These are phyloP conservation scores for Stegophylla sp. DNA, from an alignment of 2,888 invertebrate genomes.

Conservation along the genomic window DNA sequence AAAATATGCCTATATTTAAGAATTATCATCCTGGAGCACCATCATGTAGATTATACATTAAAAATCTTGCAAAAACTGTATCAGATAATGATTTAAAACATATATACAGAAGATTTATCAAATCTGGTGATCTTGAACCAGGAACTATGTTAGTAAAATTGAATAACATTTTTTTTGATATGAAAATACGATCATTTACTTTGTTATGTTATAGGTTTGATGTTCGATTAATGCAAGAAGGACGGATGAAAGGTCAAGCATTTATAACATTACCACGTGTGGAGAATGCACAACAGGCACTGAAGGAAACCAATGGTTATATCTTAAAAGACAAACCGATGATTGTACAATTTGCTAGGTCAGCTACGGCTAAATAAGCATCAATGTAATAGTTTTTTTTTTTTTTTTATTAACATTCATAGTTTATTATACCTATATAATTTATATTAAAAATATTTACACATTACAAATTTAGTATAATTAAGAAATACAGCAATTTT, in stretches of 20 bases:
- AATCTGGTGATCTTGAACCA: slow-evolving; percentile 65
- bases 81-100: slow-evolving; percentile 76
- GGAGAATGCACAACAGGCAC: slow-evolving; percentile 75
- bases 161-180: slow-evolving; percentile 3
- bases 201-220: slow-evolving; percentile 68
- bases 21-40: slow-evolving; percentile 84
- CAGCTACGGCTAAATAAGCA: slow-evolving; percentile 67
- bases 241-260: slow-evolving; percentile 95
- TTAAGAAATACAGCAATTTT: slow-evolving; percentile 63
- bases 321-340: slow-evolving; percentile 87
- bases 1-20: slow-evolving; percentile 79
- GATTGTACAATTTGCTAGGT: slow-evolving; percentile 85
- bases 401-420: not conserved
- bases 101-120: slow-evolving; percentile 73
- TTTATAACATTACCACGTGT: slow-evolving; percentile 83
- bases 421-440: slow-evolving; percentile 5
- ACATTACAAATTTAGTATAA: not conserved
- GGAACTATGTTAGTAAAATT: slow-evolving; percentile 63
- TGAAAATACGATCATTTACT: slow-evolving; percentile 61
- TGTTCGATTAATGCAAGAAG: slow-evolving; percentile 88
- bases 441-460: slow-evolving; percentile 2
- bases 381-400: not conserved
- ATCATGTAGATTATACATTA: slow-evolving; percentile 86
- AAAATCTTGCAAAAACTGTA: slow-evolving; percentile 85
- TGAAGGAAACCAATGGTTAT: slow-evolving; percentile 86